Percentiles rank a stretch among this genome's conserved stretches.
phyloP scores from a whole-genome alignment of 2,888 invertebrate species.

The Stenoptilia bipunctidactyla region DNA sequence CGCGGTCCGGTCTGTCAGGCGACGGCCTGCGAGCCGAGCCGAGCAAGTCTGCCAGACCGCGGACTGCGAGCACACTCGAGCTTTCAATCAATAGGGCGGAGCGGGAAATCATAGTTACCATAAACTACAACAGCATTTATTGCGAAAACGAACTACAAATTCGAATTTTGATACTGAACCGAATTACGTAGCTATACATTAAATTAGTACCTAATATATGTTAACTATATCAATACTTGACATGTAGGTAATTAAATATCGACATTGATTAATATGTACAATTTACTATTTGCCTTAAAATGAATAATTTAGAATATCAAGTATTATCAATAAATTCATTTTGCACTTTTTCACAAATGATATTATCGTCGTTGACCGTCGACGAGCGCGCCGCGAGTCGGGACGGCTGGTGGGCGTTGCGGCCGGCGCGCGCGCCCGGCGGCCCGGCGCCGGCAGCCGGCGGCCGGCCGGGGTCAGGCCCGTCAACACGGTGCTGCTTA shows the following conservation, averaged over 20 bases:
- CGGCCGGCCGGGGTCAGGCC: too few species aligned
- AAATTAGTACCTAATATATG: background rate
- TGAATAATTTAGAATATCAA: slow-evolving; percentile 1
- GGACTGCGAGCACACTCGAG: too few species aligned
- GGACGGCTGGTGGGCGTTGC: background rate
- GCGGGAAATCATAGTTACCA: too few species aligned
- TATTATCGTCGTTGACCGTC: background rate
- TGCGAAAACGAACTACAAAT: background rate
- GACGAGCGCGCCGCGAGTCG: background rate
- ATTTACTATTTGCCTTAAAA: slow-evolving; percentile 1
- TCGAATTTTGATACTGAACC: background rate
- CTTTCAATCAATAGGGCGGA: too few species aligned
- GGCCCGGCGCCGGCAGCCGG: too few species aligned
- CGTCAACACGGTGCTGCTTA: too few species aligned
- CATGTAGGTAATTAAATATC: slow-evolving; percentile 1
- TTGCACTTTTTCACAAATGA: slow-evolving; percentile 1
- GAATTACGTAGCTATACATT: background rate
- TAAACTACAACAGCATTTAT: background rate
- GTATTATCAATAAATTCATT: slow-evolving; percentile 1
- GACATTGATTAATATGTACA: slow-evolving; percentile 1
- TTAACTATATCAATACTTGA: slow-evolving; percentile 1
- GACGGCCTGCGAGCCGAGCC: too few species aligned
- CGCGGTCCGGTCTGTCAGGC: too few species aligned
- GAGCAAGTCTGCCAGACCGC: too few species aligned
- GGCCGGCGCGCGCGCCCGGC: background rate